Evolutionary conservation across 2,888 invertebrate genomes (phyloP).

Genomic region (Eretmocerus hayati): DNA sequence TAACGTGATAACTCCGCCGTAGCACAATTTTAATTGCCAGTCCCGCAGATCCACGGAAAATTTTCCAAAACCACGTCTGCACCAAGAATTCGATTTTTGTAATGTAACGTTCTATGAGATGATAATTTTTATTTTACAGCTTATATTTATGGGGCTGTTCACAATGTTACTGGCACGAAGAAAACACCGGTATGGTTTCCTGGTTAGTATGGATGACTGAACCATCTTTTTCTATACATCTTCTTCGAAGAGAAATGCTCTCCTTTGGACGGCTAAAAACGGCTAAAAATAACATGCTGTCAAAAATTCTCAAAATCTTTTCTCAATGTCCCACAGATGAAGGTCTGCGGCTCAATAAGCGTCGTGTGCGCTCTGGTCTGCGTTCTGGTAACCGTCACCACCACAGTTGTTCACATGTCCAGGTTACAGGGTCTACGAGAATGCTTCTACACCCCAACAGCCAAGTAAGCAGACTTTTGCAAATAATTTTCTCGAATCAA

Average conservation of each 20-base stretch:
- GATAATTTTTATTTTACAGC: slow-evolving; percentile 50
- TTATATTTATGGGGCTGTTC: slow-evolving; percentile 78
- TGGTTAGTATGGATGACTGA: slow-evolving; percentile 57
- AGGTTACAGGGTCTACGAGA: slow-evolving; percentile 78
- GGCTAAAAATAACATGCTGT: neutral
- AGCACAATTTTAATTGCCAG: too few species aligned
- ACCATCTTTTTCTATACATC: neutral
- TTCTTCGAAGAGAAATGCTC: neutral
- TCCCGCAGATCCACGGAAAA: too few species aligned
- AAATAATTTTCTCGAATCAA: too few species aligned
- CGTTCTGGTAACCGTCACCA: slow-evolving; percentile 82
- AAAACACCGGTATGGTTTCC: slow-evolving; percentile 77
- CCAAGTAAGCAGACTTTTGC: slow-evolving; percentile 36
- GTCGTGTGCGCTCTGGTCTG: slow-evolving; percentile 80
- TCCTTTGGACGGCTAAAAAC: neutral
- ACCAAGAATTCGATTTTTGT: too few species aligned
- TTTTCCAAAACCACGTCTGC: too few species aligned
- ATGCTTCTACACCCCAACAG: slow-evolving; percentile 67
- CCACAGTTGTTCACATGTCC: slow-evolving; percentile 84
- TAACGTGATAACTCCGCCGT: too few species aligned
- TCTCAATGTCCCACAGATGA: slow-evolving; percentile 64
- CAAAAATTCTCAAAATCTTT: neutral
- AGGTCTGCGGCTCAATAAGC: slow-evolving; percentile 81
- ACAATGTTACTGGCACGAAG: slow-evolving; percentile 79
- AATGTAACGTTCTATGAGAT: too few species aligned